Percentiles rank a stretch among this genome's conserved stretches.
Evolutionary conservation across 2,113 vertebrate species (phyloP).

Genomic region (Lophius piscatorius): DNA sequence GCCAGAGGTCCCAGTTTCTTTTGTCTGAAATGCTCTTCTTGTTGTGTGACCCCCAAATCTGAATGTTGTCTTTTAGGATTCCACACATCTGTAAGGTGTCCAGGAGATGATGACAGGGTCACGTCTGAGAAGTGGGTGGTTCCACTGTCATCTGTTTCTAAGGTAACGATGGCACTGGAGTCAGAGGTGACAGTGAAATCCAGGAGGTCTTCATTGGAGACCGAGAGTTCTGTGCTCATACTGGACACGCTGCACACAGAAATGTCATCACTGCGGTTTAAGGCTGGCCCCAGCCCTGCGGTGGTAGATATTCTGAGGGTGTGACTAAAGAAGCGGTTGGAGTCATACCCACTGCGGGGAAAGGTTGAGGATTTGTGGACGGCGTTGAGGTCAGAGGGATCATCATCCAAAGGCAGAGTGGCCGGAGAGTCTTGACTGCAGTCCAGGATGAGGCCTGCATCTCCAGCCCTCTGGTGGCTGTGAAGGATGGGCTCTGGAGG

Average conservation of each 20-base stretch:
- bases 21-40: constrained; percentile 72
- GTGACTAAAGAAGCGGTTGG: constrained; percentile 82
- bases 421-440: constrained; percentile 49
- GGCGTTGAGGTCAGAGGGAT: constrained; percentile 38
- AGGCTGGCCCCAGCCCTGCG: constrained; percentile 28
- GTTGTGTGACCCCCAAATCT: constrained; percentile 14
- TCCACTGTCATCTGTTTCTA: constrained; percentile 82
- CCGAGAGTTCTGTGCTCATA: constrained; percentile 91
- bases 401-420: constrained; percentile 74
- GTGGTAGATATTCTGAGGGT: constrained; percentile 32
- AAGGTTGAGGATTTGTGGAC: constrained; percentile 88
- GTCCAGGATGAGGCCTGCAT: constrained; percentile 47
- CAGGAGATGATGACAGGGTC: constrained; percentile 76
- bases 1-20: constrained; percentile 84
- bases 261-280: constrained; percentile 86
- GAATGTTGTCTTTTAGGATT: constrained; percentile 41
- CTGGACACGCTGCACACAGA: constrained; percentile 91
- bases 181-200: constrained; percentile 90
- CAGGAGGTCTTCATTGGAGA: constrained; percentile 90
- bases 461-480: constrained; percentile 39
- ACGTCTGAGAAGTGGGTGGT: constrained; percentile 79
- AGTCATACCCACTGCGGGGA: constrained; percentile 85
- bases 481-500: constrained; percentile 86
- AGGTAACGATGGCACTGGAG: constrained; percentile 92
- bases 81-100: constrained; percentile 47